Evolutionary conservation across 2,113 vertebrate species (phyloP).

Genomic region (Donacobius atricapilla): DNA sequence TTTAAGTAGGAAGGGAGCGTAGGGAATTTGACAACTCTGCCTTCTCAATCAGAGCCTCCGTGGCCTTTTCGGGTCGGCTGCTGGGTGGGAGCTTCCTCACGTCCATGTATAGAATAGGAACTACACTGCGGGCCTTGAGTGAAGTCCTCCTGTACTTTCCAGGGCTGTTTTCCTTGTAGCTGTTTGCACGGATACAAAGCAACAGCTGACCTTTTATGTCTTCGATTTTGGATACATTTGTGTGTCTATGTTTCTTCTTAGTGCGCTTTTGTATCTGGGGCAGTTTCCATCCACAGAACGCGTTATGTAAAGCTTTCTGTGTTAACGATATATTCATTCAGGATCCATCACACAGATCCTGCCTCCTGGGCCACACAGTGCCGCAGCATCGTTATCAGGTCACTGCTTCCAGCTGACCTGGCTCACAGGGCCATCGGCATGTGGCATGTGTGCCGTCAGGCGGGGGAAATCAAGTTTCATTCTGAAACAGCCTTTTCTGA

Average conservation of each 20-base stretch:
- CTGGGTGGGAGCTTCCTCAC: background rate
- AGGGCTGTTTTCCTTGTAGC: background rate
- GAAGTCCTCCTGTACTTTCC: background rate
- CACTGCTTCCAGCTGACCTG: background rate
- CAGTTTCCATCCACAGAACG: background rate
- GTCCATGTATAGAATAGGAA: background rate
- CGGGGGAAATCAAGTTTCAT: rapidly evolving
- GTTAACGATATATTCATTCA: background rate
- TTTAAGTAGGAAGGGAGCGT: background rate
- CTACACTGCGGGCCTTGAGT: background rate
- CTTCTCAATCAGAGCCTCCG: background rate
- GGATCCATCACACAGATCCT: background rate
- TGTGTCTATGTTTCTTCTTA: background rate
- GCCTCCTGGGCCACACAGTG: background rate
- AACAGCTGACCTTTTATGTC: background rate
- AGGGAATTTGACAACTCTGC: background rate
- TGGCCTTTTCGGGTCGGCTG: background rate
- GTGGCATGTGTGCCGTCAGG: background rate
- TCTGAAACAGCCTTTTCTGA: background rate
- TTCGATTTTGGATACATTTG: background rate
- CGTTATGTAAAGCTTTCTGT: rapidly evolving
- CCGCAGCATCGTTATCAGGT: background rate
- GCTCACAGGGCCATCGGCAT: rapidly evolving
- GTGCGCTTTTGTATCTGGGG: background rate
- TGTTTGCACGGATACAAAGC: background rate